Evolutionary conservation across 2,888 invertebrate species (phyloP).

Genomic region (Stegophylla sp.): DNA sequence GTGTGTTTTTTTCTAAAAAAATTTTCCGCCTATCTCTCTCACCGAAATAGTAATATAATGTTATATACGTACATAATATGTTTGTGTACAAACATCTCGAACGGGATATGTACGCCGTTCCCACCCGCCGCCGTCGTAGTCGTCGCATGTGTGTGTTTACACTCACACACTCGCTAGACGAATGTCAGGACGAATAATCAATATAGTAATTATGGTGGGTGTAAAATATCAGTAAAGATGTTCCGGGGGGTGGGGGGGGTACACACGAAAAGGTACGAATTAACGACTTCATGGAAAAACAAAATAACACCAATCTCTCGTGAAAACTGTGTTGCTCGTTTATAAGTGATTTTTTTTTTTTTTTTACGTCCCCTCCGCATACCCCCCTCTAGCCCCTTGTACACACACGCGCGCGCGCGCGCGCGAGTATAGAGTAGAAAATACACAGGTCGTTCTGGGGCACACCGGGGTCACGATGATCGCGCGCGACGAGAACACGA

Average conservation of each 20-base stretch:
- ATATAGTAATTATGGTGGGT: slow-evolving; percentile 58
- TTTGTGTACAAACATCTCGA: background rate
- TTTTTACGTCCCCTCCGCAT: background rate
- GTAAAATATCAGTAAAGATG: slow-evolving; percentile 48
- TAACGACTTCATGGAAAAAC: slow-evolving; percentile 33
- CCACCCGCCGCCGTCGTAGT: background rate
- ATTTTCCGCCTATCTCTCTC: background rate
- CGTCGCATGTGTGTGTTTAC: background rate
- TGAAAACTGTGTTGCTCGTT: slow-evolving; percentile 43
- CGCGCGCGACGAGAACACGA: background rate
- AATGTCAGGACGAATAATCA: slow-evolving; percentile 52
- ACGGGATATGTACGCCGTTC: background rate
- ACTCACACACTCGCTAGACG: background rate
- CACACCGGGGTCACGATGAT: slow-evolving; percentile 11
- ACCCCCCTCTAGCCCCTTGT: background rate
- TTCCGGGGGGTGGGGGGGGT: slow-evolving; percentile 1
- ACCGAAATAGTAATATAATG: background rate
- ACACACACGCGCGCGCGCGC: background rate
- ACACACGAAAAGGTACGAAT: slow-evolving; percentile 19
- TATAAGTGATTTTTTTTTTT: slow-evolving; percentile 37
- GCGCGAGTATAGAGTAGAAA: background rate
- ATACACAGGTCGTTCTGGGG: background rate
- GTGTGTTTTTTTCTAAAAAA: slow-evolving; percentile 2
- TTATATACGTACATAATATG: too few species aligned
- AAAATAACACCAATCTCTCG: slow-evolving; percentile 21